phyloP scores from a whole-genome alignment of 2,797 vertebrate species.

The Steatocranus sp. region DNA sequence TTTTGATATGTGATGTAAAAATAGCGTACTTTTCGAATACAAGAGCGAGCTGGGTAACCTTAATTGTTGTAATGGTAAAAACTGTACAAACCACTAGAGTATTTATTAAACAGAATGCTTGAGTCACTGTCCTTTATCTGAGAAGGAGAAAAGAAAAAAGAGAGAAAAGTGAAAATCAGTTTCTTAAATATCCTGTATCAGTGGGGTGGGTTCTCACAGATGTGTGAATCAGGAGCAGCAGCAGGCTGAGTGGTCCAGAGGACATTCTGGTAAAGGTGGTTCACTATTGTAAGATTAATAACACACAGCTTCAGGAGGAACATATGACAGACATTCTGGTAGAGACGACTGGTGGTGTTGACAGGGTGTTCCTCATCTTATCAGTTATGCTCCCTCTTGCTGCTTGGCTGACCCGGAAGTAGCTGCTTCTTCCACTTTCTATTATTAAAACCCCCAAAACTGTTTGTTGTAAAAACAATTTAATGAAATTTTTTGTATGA shows the following conservation, averaged over 20 bases:
- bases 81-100: neutral
- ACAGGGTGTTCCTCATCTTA: constrained; percentile 15
- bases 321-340: neutral
- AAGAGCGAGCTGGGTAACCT: neutral
- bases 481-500: neutral
- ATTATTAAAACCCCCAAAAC: neutral
- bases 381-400: constrained; percentile 3
- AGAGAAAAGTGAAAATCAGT: neutral
- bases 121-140: constrained; percentile 43
- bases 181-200: neutral
- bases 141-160: neutral
- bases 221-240: neutral
- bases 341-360: neutral
- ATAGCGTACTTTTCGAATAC: constrained; percentile 5
- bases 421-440: neutral
- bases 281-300: neutral
- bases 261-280: constrained; percentile 44
- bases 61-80: neutral
- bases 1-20: neutral
- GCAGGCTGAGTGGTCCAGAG: constrained; percentile 15
- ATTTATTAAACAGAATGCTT: constrained; percentile 29
- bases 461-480: neutral
- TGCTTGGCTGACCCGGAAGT: constrained; percentile 40
- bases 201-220: constrained; percentile 48
- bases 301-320: neutral